A percentile compares a stretch with the other conserved stretches of the same genome.
Conservation (phyloP, 2,797 vertebrate genomes). For the Coregonus ussuriensis region DNA sequence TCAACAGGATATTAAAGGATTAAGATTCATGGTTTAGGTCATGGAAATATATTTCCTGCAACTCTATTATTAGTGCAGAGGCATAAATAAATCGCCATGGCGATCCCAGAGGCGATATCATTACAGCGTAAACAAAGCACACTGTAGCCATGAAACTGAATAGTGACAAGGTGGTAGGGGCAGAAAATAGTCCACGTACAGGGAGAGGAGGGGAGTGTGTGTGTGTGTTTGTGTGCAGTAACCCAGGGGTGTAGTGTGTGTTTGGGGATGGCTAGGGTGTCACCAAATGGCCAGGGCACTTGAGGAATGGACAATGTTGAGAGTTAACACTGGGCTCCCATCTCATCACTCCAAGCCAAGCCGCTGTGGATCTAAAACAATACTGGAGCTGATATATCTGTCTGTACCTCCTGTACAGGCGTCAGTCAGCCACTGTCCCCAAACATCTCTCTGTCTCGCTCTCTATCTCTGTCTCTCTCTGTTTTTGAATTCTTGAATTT, state of each 20-base stretch:
- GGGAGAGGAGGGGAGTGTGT: conserved; percentile 17
- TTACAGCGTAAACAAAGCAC: conserved; percentile 50
- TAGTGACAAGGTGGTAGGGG: conserved; percentile 33
- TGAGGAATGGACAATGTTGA: conserved; percentile 46
- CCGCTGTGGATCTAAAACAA: conserved; percentile 35
- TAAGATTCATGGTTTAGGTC: conserved; percentile 71
- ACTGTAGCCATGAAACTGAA: conserved; percentile 31
- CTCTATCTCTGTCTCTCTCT: conserved; percentile 13
- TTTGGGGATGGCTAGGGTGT: conserved; percentile 26
- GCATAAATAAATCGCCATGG: conserved; percentile 49
- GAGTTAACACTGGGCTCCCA: conserved; percentile 31
- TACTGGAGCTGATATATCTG: conserved; percentile 42
- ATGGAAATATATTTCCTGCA: conserved; percentile 63
- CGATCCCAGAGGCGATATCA: conserved; percentile 38
- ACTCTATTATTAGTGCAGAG: conserved; percentile 50
- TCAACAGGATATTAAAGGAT: conserved; percentile 69
- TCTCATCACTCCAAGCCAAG: conserved; percentile 41
- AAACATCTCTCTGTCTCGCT: conserved; percentile 17
- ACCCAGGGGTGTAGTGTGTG: conserved; percentile 38
- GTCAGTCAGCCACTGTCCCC: conserved; percentile 34
- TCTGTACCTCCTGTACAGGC: conserved; percentile 32
- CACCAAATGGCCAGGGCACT: conserved; percentile 17
- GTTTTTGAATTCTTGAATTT: too few species aligned
- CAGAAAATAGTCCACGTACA: conserved; percentile 24
- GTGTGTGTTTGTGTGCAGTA: conserved; percentile 19